These are phyloP conservation scores for Tachuris rubrigastra DNA, from an alignment of 2,113 vertebrate genomes.

Conservation along the genomic window DNA sequence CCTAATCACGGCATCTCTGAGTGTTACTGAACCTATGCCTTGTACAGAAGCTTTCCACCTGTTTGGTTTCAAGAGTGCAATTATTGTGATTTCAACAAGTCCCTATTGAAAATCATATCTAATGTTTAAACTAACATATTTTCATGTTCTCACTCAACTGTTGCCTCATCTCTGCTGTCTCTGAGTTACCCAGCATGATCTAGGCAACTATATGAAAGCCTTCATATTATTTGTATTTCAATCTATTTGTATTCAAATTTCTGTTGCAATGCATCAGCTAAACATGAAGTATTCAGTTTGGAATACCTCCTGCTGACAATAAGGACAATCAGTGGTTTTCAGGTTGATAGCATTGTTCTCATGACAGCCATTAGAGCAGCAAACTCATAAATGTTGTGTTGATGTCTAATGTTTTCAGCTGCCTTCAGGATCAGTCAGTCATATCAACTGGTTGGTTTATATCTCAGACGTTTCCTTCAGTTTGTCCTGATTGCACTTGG, in stretches of 20 bases:
- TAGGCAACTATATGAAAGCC: not conserved
- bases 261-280: not conserved
- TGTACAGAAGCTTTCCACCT: constrained; percentile 1
- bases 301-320: not conserved
- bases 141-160: not conserved
- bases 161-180: not conserved
- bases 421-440: not conserved
- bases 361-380: not conserved
- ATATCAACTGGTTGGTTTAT: not conserved
- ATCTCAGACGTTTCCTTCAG: not conserved
- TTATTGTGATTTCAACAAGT: not conserved
- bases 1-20: not conserved
- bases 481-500: not conserved
- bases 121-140: not conserved
- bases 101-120: not conserved
- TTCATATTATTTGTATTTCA: not conserved
- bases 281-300: not conserved
- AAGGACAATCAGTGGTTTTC: not conserved
- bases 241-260: not conserved
- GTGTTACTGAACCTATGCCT: not conserved
- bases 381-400: not conserved
- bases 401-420: not conserved
- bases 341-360: not conserved
- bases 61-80: not conserved
- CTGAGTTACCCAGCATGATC: not conserved